Conservation (phyloP, 2,113 vertebrate genomes). For the Daubentonia madagascariensis region DNA sequence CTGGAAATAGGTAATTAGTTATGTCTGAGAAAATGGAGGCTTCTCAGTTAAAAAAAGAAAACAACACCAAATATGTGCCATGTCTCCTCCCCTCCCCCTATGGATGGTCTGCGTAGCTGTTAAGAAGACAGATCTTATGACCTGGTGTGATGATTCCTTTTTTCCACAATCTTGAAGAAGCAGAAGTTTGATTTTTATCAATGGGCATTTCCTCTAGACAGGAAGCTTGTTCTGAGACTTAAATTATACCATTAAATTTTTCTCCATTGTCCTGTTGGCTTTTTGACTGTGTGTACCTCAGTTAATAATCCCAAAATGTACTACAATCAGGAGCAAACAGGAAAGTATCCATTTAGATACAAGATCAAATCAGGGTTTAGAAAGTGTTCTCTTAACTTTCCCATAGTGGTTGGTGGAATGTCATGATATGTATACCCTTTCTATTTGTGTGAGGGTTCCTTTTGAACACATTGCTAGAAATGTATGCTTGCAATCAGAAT, state of each 20-base stretch:
- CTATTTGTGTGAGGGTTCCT: not conserved
- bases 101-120: not conserved
- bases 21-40: not conserved
- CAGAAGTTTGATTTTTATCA: conserved; percentile 54
- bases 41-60: not conserved
- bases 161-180: not conserved
- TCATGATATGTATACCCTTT: not conserved
- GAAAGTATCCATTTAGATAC: not conserved
- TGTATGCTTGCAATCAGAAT: not conserved
- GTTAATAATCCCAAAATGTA: not conserved
- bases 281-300: not conserved
- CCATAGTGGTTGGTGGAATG: not conserved
- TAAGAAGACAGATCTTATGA: not conserved
- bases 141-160: not conserved
- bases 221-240: not conserved
- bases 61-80: not conserved
- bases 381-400: not conserved
- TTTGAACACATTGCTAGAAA: not conserved
- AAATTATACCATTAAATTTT: not conserved
- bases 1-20: not conserved
- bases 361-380: not conserved
- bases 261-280: not conserved
- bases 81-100: not conserved
- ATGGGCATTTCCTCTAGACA: not conserved
- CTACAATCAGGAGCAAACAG: not conserved